phyloP scores from a whole-genome alignment of 2,113 vertebrate genomes.

The Solenodon paradoxus region DNA sequence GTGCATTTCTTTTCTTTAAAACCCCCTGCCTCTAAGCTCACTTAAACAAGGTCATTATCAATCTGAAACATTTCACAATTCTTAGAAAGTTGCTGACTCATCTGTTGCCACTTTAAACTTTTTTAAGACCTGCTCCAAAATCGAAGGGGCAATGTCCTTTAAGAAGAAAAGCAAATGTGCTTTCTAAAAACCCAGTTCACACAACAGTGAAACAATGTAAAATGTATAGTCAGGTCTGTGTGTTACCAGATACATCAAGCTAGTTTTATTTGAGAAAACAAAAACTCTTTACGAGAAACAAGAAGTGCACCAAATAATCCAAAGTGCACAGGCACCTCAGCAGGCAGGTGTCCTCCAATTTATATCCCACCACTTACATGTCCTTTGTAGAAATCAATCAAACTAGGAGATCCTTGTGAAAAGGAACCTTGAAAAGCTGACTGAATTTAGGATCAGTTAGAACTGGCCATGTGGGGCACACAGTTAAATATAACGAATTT shows the following conservation, averaged over 20 bases:
- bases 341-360: constrained; percentile 12
- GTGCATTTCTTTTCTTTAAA: constrained; percentile 77
- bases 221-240: constrained; percentile 71
- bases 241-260: constrained; percentile 73
- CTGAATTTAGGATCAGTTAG: constrained; percentile 44
- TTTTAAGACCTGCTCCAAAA: constrained; percentile 76
- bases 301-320: constrained; percentile 72
- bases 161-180: constrained; percentile 79
- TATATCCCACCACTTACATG: not conserved
- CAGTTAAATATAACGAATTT: constrained; percentile 30
- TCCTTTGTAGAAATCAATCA: not conserved
- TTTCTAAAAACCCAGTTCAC: constrained; percentile 76
- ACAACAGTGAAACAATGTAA: constrained; percentile 71
- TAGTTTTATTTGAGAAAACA: constrained; percentile 67
- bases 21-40: constrained; percentile 59
- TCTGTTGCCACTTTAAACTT: constrained; percentile 72
- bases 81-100: constrained; percentile 61
- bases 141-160: constrained; percentile 68
- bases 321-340: constrained; percentile 53
- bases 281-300: constrained; percentile 54
- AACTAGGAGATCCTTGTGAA: constrained; percentile 17
- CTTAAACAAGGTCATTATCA: constrained; percentile 66
- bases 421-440: constrained; percentile 32
- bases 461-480: constrained; percentile 33
- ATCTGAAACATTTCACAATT: constrained; percentile 48